These are phyloP conservation scores for Sebastes wilsoni DNA, from an alignment of 2,797 vertebrate genomes.

Conservation along the genomic window DNA sequence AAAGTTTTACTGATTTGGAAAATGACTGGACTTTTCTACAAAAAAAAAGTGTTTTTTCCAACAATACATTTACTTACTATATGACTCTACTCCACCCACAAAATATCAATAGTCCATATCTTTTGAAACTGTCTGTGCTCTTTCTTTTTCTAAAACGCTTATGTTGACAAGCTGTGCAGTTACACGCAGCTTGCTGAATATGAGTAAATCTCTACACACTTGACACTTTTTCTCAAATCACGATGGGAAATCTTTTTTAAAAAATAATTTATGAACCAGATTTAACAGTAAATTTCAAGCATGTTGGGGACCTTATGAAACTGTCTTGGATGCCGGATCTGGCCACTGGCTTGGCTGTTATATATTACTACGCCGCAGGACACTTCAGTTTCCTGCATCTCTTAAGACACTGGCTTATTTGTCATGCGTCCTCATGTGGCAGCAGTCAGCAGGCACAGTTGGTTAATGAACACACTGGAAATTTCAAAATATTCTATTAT, in stretches of 20 bases:
- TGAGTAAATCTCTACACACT: background rate
- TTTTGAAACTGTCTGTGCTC: background rate
- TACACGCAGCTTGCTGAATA: background rate
- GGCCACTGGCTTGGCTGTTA: background rate
- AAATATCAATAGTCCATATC: background rate
- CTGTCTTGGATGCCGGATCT: background rate
- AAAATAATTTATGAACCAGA: background rate
- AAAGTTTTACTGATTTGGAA: background rate
- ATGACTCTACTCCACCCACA: background rate
- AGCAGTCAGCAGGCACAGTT: background rate
- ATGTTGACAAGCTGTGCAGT: background rate
- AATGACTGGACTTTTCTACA: background rate
- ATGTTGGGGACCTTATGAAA: background rate
- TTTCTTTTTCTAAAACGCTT: background rate
- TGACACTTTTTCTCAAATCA: background rate
- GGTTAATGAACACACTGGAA: background rate
- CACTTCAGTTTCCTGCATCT: background rate
- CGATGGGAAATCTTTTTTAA: background rate
- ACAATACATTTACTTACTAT: background rate
- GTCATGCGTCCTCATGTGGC: conserved; percentile 29
- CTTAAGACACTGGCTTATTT: background rate
- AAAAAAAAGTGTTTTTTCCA: background rate
- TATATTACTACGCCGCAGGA: background rate
- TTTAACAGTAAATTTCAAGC: background rate
- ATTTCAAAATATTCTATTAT: background rate